Conservation (phyloP, 2,797 vertebrate species). For the Sylvilagus floridanus region DNA sequence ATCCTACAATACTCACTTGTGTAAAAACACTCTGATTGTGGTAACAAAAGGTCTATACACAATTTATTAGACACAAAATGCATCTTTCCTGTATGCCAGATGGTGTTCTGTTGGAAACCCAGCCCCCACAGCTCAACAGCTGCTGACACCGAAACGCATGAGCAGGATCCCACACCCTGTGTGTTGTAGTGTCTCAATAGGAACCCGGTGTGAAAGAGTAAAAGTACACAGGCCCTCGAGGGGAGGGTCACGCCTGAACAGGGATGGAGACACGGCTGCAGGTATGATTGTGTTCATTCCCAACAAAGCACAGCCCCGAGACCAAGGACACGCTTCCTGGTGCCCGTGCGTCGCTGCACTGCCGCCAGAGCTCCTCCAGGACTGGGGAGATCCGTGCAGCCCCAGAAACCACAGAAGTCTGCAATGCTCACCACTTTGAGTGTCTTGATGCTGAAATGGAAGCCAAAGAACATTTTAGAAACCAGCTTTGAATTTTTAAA, state of each 20-base stretch:
- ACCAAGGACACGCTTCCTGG: not conserved
- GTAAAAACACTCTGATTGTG: constrained; percentile 79
- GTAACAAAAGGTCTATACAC: constrained; percentile 86
- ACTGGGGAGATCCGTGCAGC: constrained; percentile 69
- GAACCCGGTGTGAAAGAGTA: constrained; percentile 85
- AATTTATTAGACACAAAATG: constrained; percentile 84
- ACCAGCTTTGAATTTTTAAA: not conserved
- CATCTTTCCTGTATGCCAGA: constrained; percentile 84
- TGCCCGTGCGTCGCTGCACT: constrained; percentile 55
- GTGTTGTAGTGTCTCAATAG: constrained; percentile 75
- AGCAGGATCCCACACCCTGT: constrained; percentile 60
- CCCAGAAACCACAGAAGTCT: constrained; percentile 46
- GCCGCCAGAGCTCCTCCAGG: constrained; percentile 68
- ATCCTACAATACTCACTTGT: constrained; percentile 82
- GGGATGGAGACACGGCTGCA: constrained; percentile 67
- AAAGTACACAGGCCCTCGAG: constrained; percentile 50
- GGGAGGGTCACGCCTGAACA: constrained; percentile 78
- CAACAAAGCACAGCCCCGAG: constrained; percentile 66
- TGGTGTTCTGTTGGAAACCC: constrained; percentile 70
- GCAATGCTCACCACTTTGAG: constrained; percentile 42
- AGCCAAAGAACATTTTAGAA: constrained; percentile 71
- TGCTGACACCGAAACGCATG: constrained; percentile 72
- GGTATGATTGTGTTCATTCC: constrained; percentile 54
- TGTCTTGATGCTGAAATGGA: constrained; percentile 82
- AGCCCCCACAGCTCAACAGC: constrained; percentile 50